Base-by-base conservation (phyloP, 2,888 invertebrate species). In the Coelogynopora nodosa region DNA sequence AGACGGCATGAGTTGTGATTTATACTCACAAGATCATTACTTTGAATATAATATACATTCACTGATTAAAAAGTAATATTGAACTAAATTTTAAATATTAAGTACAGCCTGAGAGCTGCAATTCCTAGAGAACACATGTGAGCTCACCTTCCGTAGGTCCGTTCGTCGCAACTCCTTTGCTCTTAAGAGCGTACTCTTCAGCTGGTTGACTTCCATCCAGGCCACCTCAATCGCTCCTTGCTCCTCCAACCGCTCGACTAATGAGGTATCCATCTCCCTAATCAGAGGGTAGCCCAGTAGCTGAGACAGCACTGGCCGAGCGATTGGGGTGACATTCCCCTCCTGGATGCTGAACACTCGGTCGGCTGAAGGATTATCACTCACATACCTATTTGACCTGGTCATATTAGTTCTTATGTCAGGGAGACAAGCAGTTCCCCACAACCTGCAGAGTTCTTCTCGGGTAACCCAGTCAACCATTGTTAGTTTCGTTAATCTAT, bases 401-500 rank as follows among this genome's bases (percentile, higher is more conserved):
- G 74, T 74, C 2, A 74, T 10, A 74, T 74, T 74, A 2, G 74
- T 74, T 26, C 74, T 10, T 23, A 74, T 23, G 27, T 74, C 74
- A 26, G 74, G 74, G 2, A 74, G 5, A 74, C 10, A 74, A 23
- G 74, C 74, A 5, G 10, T 13, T 13, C 74, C 74, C 74, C 74
- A 74, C 2, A 74, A 26, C 23, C 74, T 10, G 23, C 74, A 74
- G 27, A 74, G 74, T 23, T 74, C 74, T 13, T 74, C 74, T 26
- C 74, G 74, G 23, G 74, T 74, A 2, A 74, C 74, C 74, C 74
- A 74, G 27, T 74, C 74, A 2, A 74, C 74, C 74, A 74, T 74
- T 74, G 5, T 74, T 74, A n/a, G n/a, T n/a, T n/a, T n/a, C n/a
- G n/a, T n/a, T n/a, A n/a, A n/a, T n/a, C n/a, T n/a, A n/a, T n/a